A percentile compares a stretch with the other conserved stretches of the same genome.
phyloP scores from a whole-genome alignment of 2,113 vertebrate genomes.

The Thunnus maccoyii region DNA sequence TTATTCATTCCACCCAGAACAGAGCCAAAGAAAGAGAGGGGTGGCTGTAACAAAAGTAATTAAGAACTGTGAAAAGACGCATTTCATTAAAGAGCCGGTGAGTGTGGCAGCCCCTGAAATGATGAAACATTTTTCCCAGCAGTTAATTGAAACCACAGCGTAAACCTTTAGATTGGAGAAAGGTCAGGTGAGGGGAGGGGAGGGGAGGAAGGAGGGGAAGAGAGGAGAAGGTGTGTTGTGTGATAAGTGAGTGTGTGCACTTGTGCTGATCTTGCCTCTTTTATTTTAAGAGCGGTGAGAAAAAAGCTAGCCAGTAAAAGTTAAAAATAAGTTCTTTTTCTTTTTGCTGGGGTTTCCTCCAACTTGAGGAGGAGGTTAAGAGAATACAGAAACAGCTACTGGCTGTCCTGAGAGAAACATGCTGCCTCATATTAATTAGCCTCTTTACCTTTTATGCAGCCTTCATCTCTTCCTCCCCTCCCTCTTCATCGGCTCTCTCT shows the following conservation, averaged over 20 bases:
- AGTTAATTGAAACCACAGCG: conserved; percentile 55
- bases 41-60: conserved; percentile 66
- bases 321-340: not conserved
- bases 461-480: conserved; percentile 6
- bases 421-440: conserved; percentile 43
- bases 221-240: not conserved
- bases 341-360: not conserved
- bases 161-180: conserved; percentile 58
- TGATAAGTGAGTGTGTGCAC: not conserved
- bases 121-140: conserved; percentile 50
- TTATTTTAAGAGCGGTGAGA: not conserved
- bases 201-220: not conserved
- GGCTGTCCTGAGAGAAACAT: conserved; percentile 13
- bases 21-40: conserved; percentile 10
- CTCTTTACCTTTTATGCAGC: conserved; percentile 21
- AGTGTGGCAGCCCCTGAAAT: conserved; percentile 31
- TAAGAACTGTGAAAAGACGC: conserved; percentile 62
- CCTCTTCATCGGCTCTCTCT: not conserved
- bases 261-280: not conserved
- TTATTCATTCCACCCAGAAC: conserved; percentile 33
- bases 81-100: conserved; percentile 53
- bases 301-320: not conserved
- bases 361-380: conserved; percentile 1
- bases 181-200: conserved; percentile 42
- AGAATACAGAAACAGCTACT: conserved; percentile 13